Base-by-base conservation (phyloP, 2,113 vertebrate species). In the Corydoras sp. region DNA sequence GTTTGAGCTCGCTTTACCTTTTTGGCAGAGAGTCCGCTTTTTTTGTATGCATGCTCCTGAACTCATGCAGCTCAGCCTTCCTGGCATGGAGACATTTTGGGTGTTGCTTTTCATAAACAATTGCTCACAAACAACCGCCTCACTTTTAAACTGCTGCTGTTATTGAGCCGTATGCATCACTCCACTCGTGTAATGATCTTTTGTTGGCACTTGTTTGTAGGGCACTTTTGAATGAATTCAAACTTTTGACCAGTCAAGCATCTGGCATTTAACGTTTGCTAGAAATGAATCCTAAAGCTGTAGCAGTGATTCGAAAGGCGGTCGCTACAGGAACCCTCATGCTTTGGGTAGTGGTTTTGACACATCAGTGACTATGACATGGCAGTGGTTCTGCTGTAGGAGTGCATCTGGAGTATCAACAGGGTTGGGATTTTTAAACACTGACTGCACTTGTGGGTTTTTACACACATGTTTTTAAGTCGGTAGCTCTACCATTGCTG, bases 1-100 rank as follows among this genome's bases (percentile, higher is more conserved):
- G 35, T 43, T 43, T 43, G 35, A 43, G 35, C 35, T 70, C 43
- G 13, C 48, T 69, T 62, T 13, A 68, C 48, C 63, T 48, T 78
- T 71, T 76, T 76, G 59, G 43, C 70, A 68, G 30, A 24, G 49
- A 58, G 61, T 77, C 49, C 29, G 53, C 58, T 72, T 67, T 74
- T 51, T 68, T 68, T 75, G 69, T 73, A 43, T 75, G 51, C 65
- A 73, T 68, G 71, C 51, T 64, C 64, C 30, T 18, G 32, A 43
- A 50, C 9, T 32, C 49, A 14, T 60, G 12, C 43, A 73, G 58
- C 35, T 61, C 1, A 64, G 58, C 71, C 31, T 56, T 31, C 11
- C 65, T 54, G 51, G 32, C 65, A 55, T 74, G 50, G 49, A 73
- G 63, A 24, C 30, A 54, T 61, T 30, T 55, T 60, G 65, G 69